A percentile compares a stretch with the other conserved stretches of the same genome.
These are phyloP conservation scores for Archips xylosteana DNA, from an alignment of 2,888 invertebrate genomes.

Conservation along the genomic window DNA sequence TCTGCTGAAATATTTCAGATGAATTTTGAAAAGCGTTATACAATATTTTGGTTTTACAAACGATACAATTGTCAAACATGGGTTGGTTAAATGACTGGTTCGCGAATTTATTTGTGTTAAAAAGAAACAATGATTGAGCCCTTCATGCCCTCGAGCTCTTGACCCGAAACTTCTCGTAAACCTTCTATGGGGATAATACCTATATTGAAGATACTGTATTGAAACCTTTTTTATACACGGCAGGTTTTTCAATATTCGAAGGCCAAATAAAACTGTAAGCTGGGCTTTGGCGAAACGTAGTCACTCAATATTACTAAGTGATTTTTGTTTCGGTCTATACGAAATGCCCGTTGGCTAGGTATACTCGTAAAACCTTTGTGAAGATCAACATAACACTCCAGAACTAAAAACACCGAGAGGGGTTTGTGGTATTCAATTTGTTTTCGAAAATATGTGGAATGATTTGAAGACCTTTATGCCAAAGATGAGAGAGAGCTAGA, in stretches of 20 bases:
- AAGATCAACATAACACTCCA: no score
- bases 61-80: not conserved
- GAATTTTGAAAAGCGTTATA: no score
- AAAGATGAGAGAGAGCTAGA: no score
- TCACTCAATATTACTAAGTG: not conserved
- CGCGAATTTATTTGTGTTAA: not conserved
- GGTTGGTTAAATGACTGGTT: not conserved
- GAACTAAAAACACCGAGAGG: no score
- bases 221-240: conserved; percentile 14
- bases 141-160: conserved; percentile 25
- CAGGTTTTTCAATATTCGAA: not conserved
- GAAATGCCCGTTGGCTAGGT: no score
- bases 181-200: conserved; percentile 10
- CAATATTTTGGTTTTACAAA: no score
- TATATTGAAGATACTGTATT: not conserved
- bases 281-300: not conserved
- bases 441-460: no score
- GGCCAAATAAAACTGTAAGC: not conserved
- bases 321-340: not conserved
- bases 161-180: conserved; percentile 28
- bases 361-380: no score
- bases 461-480: no score
- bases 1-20: no score
- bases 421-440: no score
- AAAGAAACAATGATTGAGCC: conserved; percentile 33